Percentiles rank a stretch among this genome's conserved stretches.
These are phyloP conservation scores for Gonioctena quinquepunctata DNA, from an alignment of 1,140 invertebrate genomes.

Conservation along the genomic window DNA sequence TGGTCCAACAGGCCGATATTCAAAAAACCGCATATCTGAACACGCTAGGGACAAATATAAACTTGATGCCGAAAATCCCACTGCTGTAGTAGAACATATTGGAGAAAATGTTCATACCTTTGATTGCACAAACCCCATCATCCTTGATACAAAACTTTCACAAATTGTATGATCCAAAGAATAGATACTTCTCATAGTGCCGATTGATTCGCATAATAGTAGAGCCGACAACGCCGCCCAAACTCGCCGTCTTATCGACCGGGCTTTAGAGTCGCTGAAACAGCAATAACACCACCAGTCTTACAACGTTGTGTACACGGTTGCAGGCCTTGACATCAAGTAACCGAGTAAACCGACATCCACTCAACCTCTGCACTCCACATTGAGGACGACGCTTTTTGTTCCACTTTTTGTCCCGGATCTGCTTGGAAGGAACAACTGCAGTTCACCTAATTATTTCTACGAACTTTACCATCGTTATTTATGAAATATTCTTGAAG, in stretches of 20 bases:
- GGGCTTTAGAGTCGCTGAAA: not conserved
- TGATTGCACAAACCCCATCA: too few relatives aligned
- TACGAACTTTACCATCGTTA: too few relatives aligned
- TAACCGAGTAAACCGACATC: constrained; percentile 12
- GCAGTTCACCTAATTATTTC: not conserved
- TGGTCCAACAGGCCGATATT: too few relatives aligned
- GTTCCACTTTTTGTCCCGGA: not conserved
- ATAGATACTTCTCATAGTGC: too few relatives aligned
- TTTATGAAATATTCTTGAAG: too few relatives aligned
- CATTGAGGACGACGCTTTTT: not conserved
- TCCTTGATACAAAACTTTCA: too few relatives aligned
- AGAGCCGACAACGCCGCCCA: not conserved
- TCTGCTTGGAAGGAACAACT: not conserved
- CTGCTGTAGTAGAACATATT: too few relatives aligned
- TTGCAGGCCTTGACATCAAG: constrained; percentile 12
- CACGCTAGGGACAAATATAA: too few relatives aligned
- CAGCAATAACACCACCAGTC: constrained; percentile 11
- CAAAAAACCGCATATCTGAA: too few relatives aligned
- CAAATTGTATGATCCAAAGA: too few relatives aligned
- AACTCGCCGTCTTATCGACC: not conserved
- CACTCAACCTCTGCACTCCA: constrained; percentile 1
- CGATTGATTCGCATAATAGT: not conserved
- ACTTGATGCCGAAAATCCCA: too few relatives aligned
- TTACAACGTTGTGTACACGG: constrained; percentile 6
- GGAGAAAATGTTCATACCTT: too few relatives aligned